Evolutionary conservation across 2,888 invertebrate species (phyloP).

Genomic region (Matsumyia berberina): DNA sequence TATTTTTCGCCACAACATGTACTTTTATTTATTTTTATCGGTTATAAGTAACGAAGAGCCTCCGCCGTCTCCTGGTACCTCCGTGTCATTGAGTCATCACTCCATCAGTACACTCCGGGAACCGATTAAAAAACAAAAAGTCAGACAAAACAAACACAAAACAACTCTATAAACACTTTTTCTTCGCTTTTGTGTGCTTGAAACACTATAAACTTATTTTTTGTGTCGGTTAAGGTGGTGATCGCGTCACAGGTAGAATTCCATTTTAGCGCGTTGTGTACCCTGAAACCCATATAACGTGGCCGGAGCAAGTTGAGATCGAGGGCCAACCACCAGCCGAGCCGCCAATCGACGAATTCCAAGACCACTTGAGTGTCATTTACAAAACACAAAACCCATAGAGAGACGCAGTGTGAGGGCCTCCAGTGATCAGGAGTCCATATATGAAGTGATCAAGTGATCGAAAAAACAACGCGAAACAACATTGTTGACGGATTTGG

Average conservation of each 20-base stretch:
- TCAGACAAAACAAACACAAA: constrained; percentile 31
- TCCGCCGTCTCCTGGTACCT: constrained; percentile 3
- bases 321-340: constrained; percentile 42
- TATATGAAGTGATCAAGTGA: constrained; percentile 75
- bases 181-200: constrained; percentile 33
- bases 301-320: constrained; percentile 41
- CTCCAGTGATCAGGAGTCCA: constrained; percentile 72
- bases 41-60: constrained; percentile 5
- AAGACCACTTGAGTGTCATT: constrained; percentile 75
- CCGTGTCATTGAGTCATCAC: constrained; percentile 55
- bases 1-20: constrained; percentile 16
- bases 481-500: constrained; percentile 73
- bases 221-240: background rate
- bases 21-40: constrained; percentile 23
- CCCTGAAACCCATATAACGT: constrained; percentile 58
- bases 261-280: constrained; percentile 53
- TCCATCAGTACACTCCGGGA: constrained; percentile 32
- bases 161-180: constrained; percentile 49
- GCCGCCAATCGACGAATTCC: constrained; percentile 56
- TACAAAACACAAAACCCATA: constrained; percentile 71
- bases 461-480: constrained; percentile 64
- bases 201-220: background rate
- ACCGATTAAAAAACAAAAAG: constrained; percentile 39
- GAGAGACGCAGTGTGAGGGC: constrained; percentile 66
- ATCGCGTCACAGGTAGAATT: constrained; percentile 70